Evolutionary conservation across 2,113 vertebrate species (phyloP).

Genomic region (Chloroceryle aenea): DNA sequence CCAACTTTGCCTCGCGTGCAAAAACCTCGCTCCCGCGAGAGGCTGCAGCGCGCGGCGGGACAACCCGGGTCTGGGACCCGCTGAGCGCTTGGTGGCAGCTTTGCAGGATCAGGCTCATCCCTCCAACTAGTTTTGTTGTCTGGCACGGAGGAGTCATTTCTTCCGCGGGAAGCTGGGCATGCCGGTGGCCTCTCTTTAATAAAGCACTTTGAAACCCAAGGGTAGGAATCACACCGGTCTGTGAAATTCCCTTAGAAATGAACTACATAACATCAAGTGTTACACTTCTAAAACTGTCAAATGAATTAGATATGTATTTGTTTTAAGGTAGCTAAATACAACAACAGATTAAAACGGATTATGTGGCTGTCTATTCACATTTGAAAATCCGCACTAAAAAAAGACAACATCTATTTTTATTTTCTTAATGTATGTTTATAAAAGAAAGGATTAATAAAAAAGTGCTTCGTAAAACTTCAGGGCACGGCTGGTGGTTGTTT

Average conservation of each 20-base stretch:
- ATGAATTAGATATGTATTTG: constrained; percentile 13
- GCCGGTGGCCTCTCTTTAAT: not conserved
- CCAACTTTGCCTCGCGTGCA: not conserved
- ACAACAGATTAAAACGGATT: not conserved
- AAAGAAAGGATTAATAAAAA: not conserved
- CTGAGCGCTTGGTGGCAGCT: not conserved
- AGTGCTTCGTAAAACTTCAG: not conserved
- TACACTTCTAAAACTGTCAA: not conserved
- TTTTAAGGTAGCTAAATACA: not conserved
- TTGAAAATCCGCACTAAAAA: not conserved
- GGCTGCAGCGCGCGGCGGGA: not conserved
- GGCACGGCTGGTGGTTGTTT: not conserved
- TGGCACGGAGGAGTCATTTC: not conserved
- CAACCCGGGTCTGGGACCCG: not conserved
- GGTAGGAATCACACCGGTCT: not conserved
- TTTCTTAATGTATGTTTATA: not conserved
- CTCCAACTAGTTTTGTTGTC: not conserved
- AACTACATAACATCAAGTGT: not conserved
- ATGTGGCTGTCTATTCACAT: not conserved
- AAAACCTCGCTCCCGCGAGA: rapidly evolving
- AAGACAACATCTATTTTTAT: constrained; percentile 8
- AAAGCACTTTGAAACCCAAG: not conserved
- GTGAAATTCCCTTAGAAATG: constrained; percentile 11
- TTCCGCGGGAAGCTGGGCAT: not conserved
- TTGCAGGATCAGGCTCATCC: not conserved